phyloP scores from a whole-genome alignment of 2,797 vertebrate genomes.

The Phaenicophaeus curvirostris region DNA sequence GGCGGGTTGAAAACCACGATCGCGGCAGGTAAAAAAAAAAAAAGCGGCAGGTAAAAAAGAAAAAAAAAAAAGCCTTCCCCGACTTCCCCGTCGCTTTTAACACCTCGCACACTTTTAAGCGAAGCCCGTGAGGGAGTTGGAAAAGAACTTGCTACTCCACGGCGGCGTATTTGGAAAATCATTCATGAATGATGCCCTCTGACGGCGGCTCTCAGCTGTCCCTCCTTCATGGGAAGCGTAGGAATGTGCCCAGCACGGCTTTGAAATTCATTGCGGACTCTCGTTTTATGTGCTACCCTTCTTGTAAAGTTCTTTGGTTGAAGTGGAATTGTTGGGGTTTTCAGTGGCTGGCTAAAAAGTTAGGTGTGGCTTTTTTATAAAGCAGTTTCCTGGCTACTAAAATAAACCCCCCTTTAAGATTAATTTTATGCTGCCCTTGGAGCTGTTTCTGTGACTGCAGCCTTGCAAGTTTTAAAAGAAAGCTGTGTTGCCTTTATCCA shows the following conservation, averaged over 20 bases:
- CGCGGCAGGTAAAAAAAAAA: background rate
- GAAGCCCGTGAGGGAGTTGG: background rate
- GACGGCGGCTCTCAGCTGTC: constrained; percentile 18
- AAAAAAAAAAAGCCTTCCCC: too few relatives aligned
- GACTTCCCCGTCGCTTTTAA: background rate
- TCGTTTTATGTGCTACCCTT: background rate
- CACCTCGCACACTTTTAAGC: background rate
- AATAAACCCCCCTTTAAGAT: background rate
- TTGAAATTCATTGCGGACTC: background rate
- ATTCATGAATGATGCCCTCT: constrained; percentile 55
- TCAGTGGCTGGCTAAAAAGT: background rate
- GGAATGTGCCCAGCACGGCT: background rate
- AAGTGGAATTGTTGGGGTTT: background rate
- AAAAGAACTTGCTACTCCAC: constrained; percentile 13
- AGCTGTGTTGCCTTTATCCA: background rate
- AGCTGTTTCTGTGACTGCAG: background rate
- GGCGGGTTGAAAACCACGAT: background rate
- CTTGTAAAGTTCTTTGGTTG: background rate
- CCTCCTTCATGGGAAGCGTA: background rate
- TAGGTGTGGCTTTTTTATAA: background rate
- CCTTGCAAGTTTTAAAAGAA: background rate
- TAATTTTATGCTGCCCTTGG: background rate
- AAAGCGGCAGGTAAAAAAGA: too few relatives aligned
- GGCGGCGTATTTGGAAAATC: background rate
- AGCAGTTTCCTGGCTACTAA: fast-evolving